Base-by-base conservation (phyloP, 2,797 vertebrate species). In the Loris lydekkerianus region DNA sequence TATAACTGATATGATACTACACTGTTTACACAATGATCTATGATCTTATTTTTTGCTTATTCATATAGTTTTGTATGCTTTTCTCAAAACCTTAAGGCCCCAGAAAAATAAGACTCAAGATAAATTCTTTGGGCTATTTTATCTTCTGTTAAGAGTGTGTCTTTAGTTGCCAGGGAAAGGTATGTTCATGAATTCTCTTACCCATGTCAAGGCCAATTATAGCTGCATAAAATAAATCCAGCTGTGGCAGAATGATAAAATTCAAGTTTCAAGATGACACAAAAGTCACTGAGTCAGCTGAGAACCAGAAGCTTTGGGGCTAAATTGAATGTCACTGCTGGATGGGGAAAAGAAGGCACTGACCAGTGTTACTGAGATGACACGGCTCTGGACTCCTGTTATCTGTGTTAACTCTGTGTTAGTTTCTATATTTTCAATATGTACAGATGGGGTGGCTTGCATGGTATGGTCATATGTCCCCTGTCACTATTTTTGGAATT, bases 261-360 rank as follows among this genome's bases (percentile, higher is more conserved):
- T 90, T 37, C 10, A 91, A 43, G n/a, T 91, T 92, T 97, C 40
- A 83, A 65, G n/a, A 92, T 23, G 43, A 84, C 4, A 40, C 14
- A 63, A 78, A 92, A 92, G 40, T 69, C 78, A 86, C 17, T 46
- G 40, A 93, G 53, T 60, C 80, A 76, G 75, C 18, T 29, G 46
- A 93, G 69, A 90, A 46, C 4, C 25, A 89, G 82, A 89, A 93
- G 18, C 70, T 84, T 63, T 58, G 7, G 53, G 31, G 5, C 20
- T 40, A 90, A 72, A 2, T 34, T 80, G 37, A 96, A 60, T 77
- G n/a, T 5, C 76, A 7, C 8, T 86, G 23, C 46, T 65, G 69
- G 13, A 31, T 58, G 80, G 27, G 8, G 20, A 67, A 1, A 2
- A 72, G 77, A 86, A 93, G 13, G 72, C 90, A 58, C 85, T 58